These are phyloP conservation scores for Anguilla megastoma DNA, from an alignment of 2,797 vertebrate species.

Conservation along the genomic window DNA sequence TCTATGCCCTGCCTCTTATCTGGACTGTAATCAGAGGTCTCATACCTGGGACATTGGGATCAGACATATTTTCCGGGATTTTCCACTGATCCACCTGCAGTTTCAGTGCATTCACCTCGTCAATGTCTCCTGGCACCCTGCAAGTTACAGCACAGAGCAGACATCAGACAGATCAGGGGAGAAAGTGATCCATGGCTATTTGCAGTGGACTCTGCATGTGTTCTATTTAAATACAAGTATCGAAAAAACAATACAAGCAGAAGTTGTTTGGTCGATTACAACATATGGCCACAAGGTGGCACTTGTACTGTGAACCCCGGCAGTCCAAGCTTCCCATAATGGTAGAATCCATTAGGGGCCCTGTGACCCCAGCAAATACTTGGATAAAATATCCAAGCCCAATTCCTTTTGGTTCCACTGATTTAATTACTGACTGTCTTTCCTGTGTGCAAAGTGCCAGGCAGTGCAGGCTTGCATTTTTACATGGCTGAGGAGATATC, in stretches of 20 bases:
- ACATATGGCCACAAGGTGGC: conserved; percentile 30
- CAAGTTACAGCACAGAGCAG: conserved; percentile 26
- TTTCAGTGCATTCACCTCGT: conserved; percentile 80
- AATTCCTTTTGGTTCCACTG: neutral
- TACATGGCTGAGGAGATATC: neutral
- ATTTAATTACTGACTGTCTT: conserved; percentile 26
- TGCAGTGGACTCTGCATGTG: neutral
- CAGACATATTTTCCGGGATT: conserved; percentile 72
- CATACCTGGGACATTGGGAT: conserved; percentile 78
- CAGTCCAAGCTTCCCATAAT: neutral
- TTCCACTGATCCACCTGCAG: conserved; percentile 81
- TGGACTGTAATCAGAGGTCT: neutral
- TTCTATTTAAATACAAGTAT: neutral
- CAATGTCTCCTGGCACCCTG: conserved; percentile 81
- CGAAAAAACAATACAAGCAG: neutral
- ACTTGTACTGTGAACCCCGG: conserved; percentile 4
- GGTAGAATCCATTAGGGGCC: neutral
- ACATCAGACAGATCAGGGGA: neutral
- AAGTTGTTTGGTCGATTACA: neutral
- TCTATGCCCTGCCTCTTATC: neutral
- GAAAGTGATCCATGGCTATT: neutral
- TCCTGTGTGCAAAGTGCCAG: conserved; percentile 16
- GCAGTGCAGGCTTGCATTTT: neutral
- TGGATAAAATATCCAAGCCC: neutral
- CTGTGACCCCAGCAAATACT: conserved; percentile 4